Conservation (phyloP, 2,797 vertebrate genomes). For the Aldrovandia affinis region DNA sequence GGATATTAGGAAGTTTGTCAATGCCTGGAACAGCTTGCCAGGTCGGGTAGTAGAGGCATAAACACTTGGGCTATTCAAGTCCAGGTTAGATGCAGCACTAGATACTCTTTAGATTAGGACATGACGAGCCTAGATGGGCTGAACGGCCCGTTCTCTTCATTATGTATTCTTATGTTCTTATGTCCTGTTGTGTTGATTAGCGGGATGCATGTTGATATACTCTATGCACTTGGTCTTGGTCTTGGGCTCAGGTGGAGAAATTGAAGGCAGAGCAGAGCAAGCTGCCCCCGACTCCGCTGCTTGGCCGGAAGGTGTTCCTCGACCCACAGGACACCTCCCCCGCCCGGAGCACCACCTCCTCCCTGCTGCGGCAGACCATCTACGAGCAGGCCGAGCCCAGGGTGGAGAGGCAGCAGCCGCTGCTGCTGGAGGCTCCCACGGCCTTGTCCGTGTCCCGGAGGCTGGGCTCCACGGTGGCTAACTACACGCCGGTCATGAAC, state of each 20-base stretch:
- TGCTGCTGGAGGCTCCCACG: conserved; percentile 58
- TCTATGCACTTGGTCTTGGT: not conserved
- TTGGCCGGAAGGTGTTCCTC: conserved; percentile 88
- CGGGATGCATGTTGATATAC: not conserved
- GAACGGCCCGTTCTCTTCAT: no score
- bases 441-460: conserved; percentile 60
- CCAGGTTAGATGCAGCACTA: no score
- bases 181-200: no score
- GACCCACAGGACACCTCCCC: conserved; percentile 76
- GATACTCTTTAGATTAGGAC: no score
- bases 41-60: no score
- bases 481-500: conserved; percentile 74
- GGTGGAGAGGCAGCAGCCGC: conserved; percentile 64
- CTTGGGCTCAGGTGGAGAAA: conserved; percentile 83
- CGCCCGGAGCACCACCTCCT: conserved; percentile 62
- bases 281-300: conserved; percentile 85
- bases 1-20: no score
- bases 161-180: no score
- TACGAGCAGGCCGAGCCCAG: conserved; percentile 77
- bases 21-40: no score
- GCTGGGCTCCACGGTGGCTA: conserved; percentile 67
- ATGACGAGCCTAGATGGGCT: no score
- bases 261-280: conserved; percentile 86
- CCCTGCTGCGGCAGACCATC: conserved; percentile 76
- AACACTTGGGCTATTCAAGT: no score